A percentile compares a stretch with the other conserved stretches of the same genome.
Conservation (phyloP, 1,140 invertebrate species). For the Pseudomyrmex gracilis region DNA sequence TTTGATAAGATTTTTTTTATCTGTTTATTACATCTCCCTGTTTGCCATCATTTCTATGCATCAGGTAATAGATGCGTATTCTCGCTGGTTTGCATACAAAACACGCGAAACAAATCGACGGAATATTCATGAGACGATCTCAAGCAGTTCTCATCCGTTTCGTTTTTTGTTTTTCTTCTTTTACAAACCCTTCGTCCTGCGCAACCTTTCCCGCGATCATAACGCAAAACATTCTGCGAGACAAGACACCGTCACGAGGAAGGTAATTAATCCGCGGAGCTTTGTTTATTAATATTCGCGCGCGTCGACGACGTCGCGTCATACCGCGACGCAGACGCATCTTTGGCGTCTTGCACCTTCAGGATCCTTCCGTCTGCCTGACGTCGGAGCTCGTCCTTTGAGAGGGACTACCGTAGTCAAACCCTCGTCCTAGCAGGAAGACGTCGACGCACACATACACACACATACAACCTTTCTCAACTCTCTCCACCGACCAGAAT, state of each 20-base stretch:
- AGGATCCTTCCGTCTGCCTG: conserved; percentile 63
- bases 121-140: conserved; percentile 64
- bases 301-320: background rate
- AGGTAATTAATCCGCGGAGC: conserved; percentile 30
- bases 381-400: conserved; percentile 66
- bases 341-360: conserved; percentile 25
- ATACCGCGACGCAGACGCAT: conserved; percentile 20
- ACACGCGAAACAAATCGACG: conserved; percentile 28
- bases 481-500: conserved; percentile 31
- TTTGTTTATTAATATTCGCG: conserved; percentile 48
- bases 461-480: background rate
- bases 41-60: conserved; percentile 29
- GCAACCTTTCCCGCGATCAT: background rate
- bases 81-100: conserved; percentile 34
- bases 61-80: conserved; percentile 19
- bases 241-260: background rate
- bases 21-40: too few species aligned
- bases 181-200: background rate
- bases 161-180: background rate
- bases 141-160: conserved; percentile 19
- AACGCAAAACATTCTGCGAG: conserved; percentile 23
- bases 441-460: conserved; percentile 19
- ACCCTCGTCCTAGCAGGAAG: conserved; percentile 66
- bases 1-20: background rate
- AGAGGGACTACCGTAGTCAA: conserved; percentile 56